Conservation (phyloP, 2,113 vertebrate genomes). For the Chionomys nivalis region DNA sequence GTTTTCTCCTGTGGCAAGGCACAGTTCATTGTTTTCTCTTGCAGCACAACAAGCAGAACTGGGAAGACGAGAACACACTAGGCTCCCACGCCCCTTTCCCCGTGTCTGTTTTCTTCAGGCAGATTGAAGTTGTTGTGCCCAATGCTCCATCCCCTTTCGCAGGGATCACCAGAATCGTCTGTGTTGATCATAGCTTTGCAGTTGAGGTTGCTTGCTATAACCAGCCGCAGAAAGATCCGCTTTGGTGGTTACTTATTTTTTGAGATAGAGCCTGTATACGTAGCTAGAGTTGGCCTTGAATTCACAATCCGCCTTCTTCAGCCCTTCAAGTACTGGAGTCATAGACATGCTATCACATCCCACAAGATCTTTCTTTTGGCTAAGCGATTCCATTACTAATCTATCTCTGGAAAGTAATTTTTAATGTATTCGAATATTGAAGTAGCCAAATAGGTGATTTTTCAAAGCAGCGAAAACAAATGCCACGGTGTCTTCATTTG, state of each 20-base stretch:
- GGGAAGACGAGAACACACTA: background rate
- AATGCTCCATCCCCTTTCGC: background rate
- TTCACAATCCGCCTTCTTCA: background rate
- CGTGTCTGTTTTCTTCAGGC: background rate
- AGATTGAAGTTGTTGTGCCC: background rate
- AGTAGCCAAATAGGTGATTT: background rate
- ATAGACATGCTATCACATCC: background rate
- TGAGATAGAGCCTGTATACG: background rate
- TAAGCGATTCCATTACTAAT: background rate
- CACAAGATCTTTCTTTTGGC: background rate
- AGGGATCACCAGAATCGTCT: background rate
- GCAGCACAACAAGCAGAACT: background rate
- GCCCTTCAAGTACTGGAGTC: background rate
- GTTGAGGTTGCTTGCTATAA: background rate
- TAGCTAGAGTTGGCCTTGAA: background rate
- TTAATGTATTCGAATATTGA: background rate
- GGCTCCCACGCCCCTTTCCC: background rate
- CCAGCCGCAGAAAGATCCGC: background rate
- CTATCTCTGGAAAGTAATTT: background rate
- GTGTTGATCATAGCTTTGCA: background rate
- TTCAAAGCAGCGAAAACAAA: background rate
- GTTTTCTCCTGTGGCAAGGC: background rate
- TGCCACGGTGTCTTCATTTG: background rate
- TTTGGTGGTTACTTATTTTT: background rate
- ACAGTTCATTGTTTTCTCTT: background rate